Evolutionary conservation across 2,113 vertebrate genomes (phyloP).

Genomic region (Micronycteris hirsuta): DNA sequence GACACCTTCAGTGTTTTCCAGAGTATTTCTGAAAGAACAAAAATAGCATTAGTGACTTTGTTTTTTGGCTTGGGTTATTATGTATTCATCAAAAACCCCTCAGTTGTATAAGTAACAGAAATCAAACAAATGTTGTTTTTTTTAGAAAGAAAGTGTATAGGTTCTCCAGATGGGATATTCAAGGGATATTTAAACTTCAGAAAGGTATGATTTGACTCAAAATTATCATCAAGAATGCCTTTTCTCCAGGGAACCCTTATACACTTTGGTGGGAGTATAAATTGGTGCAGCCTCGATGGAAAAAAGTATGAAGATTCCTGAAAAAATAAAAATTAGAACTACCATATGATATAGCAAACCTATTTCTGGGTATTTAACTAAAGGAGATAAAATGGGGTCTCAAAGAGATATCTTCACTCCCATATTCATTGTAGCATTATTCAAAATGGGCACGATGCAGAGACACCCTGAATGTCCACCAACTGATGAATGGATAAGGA

Average conservation of each 20-base stretch:
- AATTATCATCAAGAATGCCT: neutral
- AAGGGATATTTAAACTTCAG: neutral
- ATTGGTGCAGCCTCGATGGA: neutral
- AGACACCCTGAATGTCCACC: neutral
- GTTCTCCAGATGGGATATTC: neutral
- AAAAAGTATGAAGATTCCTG: neutral
- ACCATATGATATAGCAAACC: neutral
- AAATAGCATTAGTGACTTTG: neutral
- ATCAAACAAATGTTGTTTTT: neutral
- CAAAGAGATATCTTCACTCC: neutral
- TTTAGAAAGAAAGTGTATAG: neutral
- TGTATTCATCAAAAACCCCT: neutral
- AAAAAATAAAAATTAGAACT: neutral
- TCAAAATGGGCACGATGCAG: neutral
- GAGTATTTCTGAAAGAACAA: neutral
- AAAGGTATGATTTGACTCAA: neutral
- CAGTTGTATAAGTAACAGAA: neutral
- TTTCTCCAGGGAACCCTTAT: neutral
- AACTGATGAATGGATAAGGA: neutral
- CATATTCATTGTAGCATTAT: neutral
- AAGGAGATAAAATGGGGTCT: neutral
- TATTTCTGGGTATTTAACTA: neutral
- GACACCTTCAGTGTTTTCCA: slow-evolving; percentile 23
- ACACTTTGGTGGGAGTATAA: neutral
- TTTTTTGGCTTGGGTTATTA: neutral